Evolutionary conservation across 2,113 vertebrate genomes (phyloP), one percentile per base, ranked within the genome.

Genomic region (Elaphurus davidianus): DNA sequence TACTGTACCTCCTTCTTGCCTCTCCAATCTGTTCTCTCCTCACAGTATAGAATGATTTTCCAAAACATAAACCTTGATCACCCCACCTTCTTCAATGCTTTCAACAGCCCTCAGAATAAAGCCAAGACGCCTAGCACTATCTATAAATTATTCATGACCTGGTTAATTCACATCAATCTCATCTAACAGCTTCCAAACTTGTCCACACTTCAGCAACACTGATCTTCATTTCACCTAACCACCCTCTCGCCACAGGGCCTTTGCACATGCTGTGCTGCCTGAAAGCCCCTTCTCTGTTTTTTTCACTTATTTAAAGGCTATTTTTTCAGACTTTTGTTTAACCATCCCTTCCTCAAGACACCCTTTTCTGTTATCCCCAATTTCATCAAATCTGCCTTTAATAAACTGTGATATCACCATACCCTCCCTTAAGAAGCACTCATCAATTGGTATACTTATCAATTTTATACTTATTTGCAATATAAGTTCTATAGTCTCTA

Each of bases 361-460:
- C 28, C 27, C 27, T 82, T 86, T 86, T 12, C 17, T 84, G 3
- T 94, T 92, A 67, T 60, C 13, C 23, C 15, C 30, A 82, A 47
- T 45, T 82, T 92, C 21, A 92, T 33, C 45, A 95, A 87, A 85
- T 88, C 82, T 87, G 25, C 47, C 81, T 97, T 91, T 82, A 81
- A 74, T 60, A 64, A 60, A n/a, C 40, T 85, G 12, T 86, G 28
- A 92, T 33, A 27, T 6, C 3, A 30, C 19, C 10, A 57, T 9
- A 45, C 14, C 3, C 3, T 87, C 17, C 40, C 40, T 90, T 94
- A 54, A 96, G 6, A 14, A 36, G 45, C 19, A 47, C 14, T 79
- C n/a, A 60, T 57, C 60, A 76, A 82, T 5, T 12, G 92, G 12
- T n/a, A 3, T 50, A 50, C 47, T 50, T 50, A 50, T 50, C 47